Conservation (phyloP, 2,888 invertebrate species). For the Spisula subtruncata region DNA sequence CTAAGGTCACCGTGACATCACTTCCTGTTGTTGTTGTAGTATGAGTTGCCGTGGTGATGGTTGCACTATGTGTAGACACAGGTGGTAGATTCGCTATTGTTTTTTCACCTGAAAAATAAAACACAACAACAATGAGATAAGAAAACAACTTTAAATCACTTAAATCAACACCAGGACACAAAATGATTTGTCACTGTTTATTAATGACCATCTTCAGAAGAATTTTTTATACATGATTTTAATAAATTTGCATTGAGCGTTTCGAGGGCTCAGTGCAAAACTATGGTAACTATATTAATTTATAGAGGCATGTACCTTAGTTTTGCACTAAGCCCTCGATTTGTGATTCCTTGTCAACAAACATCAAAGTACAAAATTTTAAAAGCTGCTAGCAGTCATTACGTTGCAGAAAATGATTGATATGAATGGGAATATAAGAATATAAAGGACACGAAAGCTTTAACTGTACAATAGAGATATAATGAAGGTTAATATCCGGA, state of each 20-base stretch:
- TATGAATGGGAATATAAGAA: neutral
- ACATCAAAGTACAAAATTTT: neutral
- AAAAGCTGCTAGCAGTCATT: constrained; percentile 5
- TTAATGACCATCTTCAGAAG: neutral
- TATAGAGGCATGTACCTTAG: no score
- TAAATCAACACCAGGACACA: neutral
- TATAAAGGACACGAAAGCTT: neutral
- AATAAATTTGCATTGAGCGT: neutral
- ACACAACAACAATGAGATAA: neutral
- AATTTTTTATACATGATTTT: neutral
- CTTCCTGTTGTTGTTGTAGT: constrained; percentile 86
- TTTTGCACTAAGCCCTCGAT: no score
- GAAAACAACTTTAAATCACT: neutral
- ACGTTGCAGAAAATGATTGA: neutral
- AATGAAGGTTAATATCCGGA: neutral
- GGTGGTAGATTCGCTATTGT: constrained; percentile 43
- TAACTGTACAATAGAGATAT: neutral
- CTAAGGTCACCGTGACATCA: constrained; percentile 77
- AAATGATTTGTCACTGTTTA: neutral
- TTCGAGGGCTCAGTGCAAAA: no score
- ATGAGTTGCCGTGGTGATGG: constrained; percentile 89
- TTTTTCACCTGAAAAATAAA: constrained; percentile 59
- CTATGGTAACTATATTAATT: no score
- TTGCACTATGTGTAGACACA: constrained; percentile 59
- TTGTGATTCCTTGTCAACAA: neutral